Evolutionary conservation across 2,797 vertebrate genomes (phyloP).

Genomic region (Euthynnus affinis): DNA sequence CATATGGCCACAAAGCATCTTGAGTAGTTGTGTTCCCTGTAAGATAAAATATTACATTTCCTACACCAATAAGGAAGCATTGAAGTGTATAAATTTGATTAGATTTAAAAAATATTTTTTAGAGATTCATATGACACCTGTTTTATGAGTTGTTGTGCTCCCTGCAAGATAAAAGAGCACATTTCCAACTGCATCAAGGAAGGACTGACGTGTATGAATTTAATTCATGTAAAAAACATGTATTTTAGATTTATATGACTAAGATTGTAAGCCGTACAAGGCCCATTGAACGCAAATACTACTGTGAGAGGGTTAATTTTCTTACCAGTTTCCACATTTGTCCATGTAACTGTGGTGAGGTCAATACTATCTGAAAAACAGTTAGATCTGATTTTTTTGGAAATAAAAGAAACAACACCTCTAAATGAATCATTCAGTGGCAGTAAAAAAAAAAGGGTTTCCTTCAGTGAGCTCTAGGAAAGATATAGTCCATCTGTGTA

Average conservation of each 20-base stretch:
- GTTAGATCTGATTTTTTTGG: too few relatives aligned
- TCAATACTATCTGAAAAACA: neutral
- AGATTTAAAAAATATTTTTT: neutral
- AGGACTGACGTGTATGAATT: neutral
- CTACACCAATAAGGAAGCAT: neutral
- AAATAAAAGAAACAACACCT: too few relatives aligned
- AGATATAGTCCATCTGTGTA: too few relatives aligned
- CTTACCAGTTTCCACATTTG: slow-evolving; percentile 16
- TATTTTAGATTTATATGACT: too few relatives aligned
- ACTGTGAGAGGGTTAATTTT: neutral
- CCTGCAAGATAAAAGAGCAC: neutral
- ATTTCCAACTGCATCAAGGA: neutral
- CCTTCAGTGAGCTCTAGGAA: too few relatives aligned
- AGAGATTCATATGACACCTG: neutral
- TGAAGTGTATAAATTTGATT: neutral
- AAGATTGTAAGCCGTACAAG: neutral
- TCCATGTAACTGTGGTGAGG: neutral
- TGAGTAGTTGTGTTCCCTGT: accelerated
- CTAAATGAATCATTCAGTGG: too few relatives aligned
- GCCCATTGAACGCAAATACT: accelerated
- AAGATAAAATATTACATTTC: neutral
- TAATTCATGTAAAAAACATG: too few relatives aligned
- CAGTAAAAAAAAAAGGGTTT: too few relatives aligned
- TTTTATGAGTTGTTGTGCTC: accelerated
- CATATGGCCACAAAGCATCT: accelerated